Percentiles rank a stretch among this genome's conserved stretches.
phyloP scores from a whole-genome alignment of 1,140 invertebrate species.

The Bombus difficillimus region DNA sequence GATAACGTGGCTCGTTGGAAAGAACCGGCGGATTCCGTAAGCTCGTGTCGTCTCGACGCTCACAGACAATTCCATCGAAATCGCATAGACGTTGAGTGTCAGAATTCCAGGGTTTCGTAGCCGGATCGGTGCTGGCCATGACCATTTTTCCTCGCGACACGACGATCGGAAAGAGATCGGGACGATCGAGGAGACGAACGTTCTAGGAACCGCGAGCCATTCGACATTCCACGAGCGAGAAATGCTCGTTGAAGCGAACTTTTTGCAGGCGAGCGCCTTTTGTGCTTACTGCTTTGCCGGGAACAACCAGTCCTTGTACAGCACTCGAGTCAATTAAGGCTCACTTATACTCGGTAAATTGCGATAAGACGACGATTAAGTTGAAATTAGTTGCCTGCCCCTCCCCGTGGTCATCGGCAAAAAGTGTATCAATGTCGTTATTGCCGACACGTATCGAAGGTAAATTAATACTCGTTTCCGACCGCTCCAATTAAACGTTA shows the following conservation, averaged over 20 bases:
- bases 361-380: constrained; percentile 69
- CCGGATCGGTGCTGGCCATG: neutral
- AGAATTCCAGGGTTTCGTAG: neutral
- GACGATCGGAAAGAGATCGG: constrained; percentile 3
- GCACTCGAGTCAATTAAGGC: constrained; percentile 66
- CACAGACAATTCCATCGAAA: neutral
- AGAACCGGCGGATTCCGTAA: no score
- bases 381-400: constrained; percentile 61
- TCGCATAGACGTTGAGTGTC: neutral
- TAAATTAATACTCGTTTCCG: constrained; percentile 64
- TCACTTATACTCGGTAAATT: constrained; percentile 68
- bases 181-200: constrained; percentile 44
- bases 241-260: constrained; percentile 32
- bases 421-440: constrained; percentile 66
- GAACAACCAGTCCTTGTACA: constrained; percentile 65
- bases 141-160: neutral
- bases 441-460: constrained; percentile 66
- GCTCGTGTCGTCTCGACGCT: no score
- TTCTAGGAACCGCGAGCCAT: constrained; percentile 49
- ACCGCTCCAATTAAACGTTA: constrained; percentile 57
- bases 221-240: constrained; percentile 60
- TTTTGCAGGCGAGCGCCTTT: constrained; percentile 60
- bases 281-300: constrained; percentile 53
- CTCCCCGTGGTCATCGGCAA: constrained; percentile 36
- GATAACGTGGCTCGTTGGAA: no score